phyloP scores from a whole-genome alignment of 2,888 invertebrate species.

The Athrips mouffetella region DNA sequence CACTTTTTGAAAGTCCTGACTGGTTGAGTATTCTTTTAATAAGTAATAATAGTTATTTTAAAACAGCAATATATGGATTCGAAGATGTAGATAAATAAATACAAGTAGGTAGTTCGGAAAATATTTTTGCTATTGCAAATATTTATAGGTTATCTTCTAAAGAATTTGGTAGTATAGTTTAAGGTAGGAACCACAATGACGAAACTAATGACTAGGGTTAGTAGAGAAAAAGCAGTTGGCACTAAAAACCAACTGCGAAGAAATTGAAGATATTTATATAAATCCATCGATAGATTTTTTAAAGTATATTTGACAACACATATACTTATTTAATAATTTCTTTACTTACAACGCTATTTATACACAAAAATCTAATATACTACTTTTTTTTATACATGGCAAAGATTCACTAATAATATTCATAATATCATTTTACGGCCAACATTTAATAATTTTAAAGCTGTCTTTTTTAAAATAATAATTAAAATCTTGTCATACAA shows the following conservation, averaged over 20 bases:
- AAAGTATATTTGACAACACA: constrained; percentile 16
- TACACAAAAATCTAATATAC: constrained; percentile 5
- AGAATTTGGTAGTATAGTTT: not conserved
- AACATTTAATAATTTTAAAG: constrained; percentile 17
- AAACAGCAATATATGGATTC: too few relatives aligned
- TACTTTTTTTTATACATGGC: constrained; percentile 14
- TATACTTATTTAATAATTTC: constrained; percentile 8
- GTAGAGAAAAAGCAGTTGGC: constrained; percentile 6
- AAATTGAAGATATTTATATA: constrained; percentile 7
- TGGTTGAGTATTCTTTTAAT: not conserved
- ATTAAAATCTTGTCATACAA: constrained; percentile 3
- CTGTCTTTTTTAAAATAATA: constrained; percentile 9
- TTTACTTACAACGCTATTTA: constrained; percentile 2
- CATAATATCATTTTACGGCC: constrained; percentile 15
- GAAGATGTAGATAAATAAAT: not conserved
- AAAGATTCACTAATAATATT: too few relatives aligned
- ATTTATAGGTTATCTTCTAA: not conserved
- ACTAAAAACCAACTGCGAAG: not conserved
- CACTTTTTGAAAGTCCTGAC: not conserved
- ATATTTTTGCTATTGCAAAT: not conserved
- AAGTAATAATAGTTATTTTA: too few relatives aligned
- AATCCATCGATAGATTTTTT: constrained; percentile 7
- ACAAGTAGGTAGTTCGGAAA: constrained; percentile 2
- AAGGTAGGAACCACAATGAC: not conserved
- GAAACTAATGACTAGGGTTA: not conserved